Evolutionary conservation across 2,797 vertebrate species (phyloP).

Genomic region (Anguilla pacifica): DNA sequence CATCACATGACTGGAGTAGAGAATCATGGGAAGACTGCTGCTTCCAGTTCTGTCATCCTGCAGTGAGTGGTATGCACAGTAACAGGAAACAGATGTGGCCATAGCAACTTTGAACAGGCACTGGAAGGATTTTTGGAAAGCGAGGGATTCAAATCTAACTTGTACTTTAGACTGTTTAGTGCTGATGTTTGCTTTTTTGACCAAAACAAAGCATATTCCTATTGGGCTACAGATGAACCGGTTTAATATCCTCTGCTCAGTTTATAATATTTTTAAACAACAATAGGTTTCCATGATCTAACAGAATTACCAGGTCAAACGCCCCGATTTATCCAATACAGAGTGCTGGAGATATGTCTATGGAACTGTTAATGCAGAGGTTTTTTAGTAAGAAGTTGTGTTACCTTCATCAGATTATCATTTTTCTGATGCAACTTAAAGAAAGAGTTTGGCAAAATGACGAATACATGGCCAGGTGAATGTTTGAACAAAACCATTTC

Average conservation of each 20-base stretch:
- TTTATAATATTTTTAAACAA: background rate
- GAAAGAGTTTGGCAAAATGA: no score
- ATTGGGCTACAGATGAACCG: background rate
- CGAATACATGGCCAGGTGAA: no score
- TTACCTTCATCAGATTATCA: background rate
- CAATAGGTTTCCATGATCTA: background rate
- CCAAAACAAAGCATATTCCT: background rate
- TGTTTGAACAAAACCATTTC: no score
- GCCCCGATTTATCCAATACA: background rate
- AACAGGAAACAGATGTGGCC: slow-evolving; percentile 37
- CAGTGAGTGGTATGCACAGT: background rate
- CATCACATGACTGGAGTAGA: slow-evolving; percentile 35
- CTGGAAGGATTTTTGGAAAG: background rate
- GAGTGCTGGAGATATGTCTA: background rate
- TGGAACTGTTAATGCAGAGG: background rate
- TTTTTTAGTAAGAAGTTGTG: background rate
- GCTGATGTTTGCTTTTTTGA: background rate
- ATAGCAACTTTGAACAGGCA: background rate
- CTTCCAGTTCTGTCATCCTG: slow-evolving; percentile 14
- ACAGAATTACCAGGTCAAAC: background rate
- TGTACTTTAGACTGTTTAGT: background rate
- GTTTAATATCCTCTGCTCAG: background rate
- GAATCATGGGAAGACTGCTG: slow-evolving; percentile 33
- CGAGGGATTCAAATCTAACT: background rate
- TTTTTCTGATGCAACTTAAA: background rate